Evolutionary conservation across 2,797 vertebrate genomes (phyloP).

Genomic region (Cyprinodon diabolis): DNA sequence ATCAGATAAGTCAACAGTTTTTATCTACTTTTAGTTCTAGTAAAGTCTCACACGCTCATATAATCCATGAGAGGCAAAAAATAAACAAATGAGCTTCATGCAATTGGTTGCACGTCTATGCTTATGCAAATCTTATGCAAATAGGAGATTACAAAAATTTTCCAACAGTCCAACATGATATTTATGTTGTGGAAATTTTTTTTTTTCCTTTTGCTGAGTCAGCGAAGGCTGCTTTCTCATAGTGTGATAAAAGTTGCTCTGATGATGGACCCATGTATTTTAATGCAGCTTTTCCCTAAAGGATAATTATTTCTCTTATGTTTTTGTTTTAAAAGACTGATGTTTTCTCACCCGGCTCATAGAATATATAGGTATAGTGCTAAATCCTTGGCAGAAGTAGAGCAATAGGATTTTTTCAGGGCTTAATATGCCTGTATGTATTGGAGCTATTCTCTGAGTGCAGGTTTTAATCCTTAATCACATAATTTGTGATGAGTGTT

Average conservation of each 20-base stretch:
- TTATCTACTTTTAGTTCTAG: conserved; percentile 41
- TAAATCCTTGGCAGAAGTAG: neutral
- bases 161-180: conserved; percentile 22
- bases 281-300: neutral
- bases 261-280: conserved; percentile 7
- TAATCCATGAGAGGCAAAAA: conserved; percentile 57
- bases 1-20: conserved; percentile 61
- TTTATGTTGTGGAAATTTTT: conserved; percentile 23
- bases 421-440: neutral
- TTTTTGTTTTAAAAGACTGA: neutral
- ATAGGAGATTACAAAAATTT: conserved; percentile 53
- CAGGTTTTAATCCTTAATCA: conserved; percentile 11
- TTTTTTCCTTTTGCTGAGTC: conserved; percentile 35
- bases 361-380: neutral
- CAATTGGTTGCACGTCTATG: conserved; percentile 44
- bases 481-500: conserved; percentile 45
- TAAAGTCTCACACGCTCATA: conserved; percentile 36
- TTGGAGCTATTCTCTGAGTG: neutral
- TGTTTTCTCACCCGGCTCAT: neutral
- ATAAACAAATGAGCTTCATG: conserved; percentile 49
- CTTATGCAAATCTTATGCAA: conserved; percentile 68
- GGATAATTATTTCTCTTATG: neutral
- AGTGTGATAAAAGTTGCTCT: conserved; percentile 2
- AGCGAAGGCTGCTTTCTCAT: conserved; percentile 26
- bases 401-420: neutral